Conservation (phyloP, 1,140 invertebrate genomes). For the Nilaparvata lugens region DNA sequence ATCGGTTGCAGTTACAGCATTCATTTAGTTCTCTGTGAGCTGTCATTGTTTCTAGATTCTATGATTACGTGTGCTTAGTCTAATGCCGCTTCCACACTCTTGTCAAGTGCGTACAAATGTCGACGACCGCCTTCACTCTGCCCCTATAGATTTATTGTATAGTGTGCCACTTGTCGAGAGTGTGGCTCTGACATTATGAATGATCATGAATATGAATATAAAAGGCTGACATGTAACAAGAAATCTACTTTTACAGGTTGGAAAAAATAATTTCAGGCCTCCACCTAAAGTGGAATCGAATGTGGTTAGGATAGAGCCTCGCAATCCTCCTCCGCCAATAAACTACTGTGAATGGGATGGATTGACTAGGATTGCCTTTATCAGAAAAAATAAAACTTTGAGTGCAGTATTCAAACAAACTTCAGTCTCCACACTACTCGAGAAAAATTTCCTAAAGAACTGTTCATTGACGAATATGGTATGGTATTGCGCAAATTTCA, state of each 20-base stretch:
- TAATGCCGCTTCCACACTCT: no score
- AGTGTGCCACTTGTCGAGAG: no score
- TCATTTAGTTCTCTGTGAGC: no score
- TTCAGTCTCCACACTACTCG: slow-evolving; percentile 69
- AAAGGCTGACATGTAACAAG: no score
- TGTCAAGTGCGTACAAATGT: no score
- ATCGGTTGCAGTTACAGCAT: no score
- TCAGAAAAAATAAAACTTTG: slow-evolving; percentile 92
- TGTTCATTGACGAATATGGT: slow-evolving; percentile 83
- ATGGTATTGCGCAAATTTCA: slow-evolving; percentile 28
- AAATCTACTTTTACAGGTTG: slow-evolving; percentile 48
- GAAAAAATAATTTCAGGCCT: slow-evolving; percentile 96
- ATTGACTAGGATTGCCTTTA: slow-evolving; percentile 86
- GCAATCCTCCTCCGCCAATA: slow-evolving; percentile 91
- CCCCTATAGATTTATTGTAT: no score
- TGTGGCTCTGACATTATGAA: no score
- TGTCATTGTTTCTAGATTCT: no score
- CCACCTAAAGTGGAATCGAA: slow-evolving; percentile 98
- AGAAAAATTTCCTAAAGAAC: slow-evolving; percentile 87
- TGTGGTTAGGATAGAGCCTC: slow-evolving; percentile 95
- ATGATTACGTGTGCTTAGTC: no score
- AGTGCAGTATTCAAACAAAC: slow-evolving; percentile 76
- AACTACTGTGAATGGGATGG: slow-evolving; percentile 99
- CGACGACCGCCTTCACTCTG: no score
- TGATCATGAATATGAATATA: no score